A percentile compares a stretch with the other conserved stretches of the same genome.
phyloP scores from a whole-genome alignment of 2,113 vertebrate species.

The Takifugu flavidus region DNA sequence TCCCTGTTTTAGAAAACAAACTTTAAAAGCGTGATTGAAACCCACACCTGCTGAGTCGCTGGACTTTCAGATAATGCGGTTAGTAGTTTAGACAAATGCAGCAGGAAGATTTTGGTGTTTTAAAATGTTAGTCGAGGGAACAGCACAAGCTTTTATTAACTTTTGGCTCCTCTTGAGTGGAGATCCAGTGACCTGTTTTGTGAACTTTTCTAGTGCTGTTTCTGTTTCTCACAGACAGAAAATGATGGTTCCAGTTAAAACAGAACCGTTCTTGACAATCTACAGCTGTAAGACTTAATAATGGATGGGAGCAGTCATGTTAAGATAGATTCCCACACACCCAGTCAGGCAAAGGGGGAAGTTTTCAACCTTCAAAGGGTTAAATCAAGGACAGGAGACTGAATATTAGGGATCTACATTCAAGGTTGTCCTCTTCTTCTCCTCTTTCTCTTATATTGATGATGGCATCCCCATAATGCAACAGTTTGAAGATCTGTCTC shows the following conservation, averaged over 20 bases:
- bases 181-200: too few species aligned
- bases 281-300: too few species aligned
- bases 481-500: neutral
- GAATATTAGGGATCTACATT: neutral
- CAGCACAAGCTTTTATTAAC: neutral
- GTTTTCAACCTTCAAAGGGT: neutral
- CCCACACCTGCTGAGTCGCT: conserved; percentile 3
- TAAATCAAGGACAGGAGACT: neutral
- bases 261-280: too few species aligned
- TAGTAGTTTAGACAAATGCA: too few species aligned
- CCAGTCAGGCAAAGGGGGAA: too few species aligned
- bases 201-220: too few species aligned
- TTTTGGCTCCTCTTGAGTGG: too few species aligned
- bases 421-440: neutral
- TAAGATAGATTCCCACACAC: neutral
- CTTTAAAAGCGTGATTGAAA: conserved; percentile 19
- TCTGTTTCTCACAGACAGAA: too few species aligned
- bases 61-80: neutral
- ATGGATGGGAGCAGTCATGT: neutral
- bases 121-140: too few species aligned
- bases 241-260: too few species aligned
- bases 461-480: neutral
- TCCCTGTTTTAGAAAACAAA: conserved; percentile 15
- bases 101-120: too few species aligned
- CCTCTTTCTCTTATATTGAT: too few species aligned